Evolutionary conservation across 2,888 invertebrate species (phyloP).

Genomic region (Rhagonycha lutea): DNA sequence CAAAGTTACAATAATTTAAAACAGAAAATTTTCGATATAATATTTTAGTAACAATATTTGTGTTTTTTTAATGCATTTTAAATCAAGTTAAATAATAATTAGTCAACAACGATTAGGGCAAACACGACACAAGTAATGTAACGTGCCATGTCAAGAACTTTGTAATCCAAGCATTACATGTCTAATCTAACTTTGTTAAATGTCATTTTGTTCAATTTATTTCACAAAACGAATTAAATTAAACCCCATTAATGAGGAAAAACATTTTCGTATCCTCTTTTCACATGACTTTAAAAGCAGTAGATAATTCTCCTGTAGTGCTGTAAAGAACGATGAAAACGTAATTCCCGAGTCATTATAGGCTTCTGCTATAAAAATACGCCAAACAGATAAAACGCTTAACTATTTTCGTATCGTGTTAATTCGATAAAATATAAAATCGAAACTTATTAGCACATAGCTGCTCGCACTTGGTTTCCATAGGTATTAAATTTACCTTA

Average conservation of each 20-base stretch:
- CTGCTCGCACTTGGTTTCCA: neutral
- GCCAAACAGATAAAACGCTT: neutral
- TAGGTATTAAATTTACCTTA: neutral
- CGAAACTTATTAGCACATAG: neutral
- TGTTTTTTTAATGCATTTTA: neutral
- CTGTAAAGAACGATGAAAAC: neutral
- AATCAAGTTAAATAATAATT: neutral
- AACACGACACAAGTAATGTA: conserved; percentile 13
- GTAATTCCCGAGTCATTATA: neutral
- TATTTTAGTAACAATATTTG: neutral
- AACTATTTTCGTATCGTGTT: neutral
- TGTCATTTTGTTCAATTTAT: conserved; percentile 3
- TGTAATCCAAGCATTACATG: conserved; percentile 12
- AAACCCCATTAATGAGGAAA: neutral
- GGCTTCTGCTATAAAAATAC: neutral
- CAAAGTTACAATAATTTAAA: neutral
- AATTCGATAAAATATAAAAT: neutral
- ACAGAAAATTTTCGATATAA: neutral
- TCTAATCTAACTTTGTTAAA: conserved; percentile 18
- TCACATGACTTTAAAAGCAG: neutral
- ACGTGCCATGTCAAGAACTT: conserved; percentile 13
- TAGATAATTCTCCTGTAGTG: neutral
- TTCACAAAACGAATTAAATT: neutral
- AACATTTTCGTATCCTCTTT: neutral
- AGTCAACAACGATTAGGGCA: neutral